Evolutionary conservation across 2,113 vertebrate genomes (phyloP), one percentile per base, ranked within the genome.

Genomic region (Pseudorhombus dupliciocellatus): DNA sequence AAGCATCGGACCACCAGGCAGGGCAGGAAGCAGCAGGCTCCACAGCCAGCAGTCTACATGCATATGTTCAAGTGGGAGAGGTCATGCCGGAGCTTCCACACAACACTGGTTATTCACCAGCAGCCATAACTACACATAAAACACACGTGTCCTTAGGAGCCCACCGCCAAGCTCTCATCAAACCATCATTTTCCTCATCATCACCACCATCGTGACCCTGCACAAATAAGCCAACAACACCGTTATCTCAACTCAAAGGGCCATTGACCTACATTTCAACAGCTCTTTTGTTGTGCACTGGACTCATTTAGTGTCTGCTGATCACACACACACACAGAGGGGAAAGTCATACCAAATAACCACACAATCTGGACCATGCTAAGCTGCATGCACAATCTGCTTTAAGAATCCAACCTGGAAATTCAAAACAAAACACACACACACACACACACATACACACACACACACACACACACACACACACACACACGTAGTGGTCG

Each of bases 231-330:
- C 74, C 62, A 70, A 80, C 66, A 80, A 55, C 66, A 62, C 68
- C 53, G 70, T 84, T 86, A 87, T 83, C 62, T 66, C 62, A 71
- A 77, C 81, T 77, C 66, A 81, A 84, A 86, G 81, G 80, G 59
- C 73, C 84, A 83, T 11, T 86, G 87, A 89, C 85, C 88, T 78
- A 88, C 75, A 90, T 90, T 81, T 81, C 70, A 81, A 70, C 82
- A 82, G 72, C 79, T 78, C 78, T 81, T 75, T 88, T 88, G 88
- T 87, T 84, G 70, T 73, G 52, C 70, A 65, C 24, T 78, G 53
- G 58, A 72, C 68, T 75, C 73, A 53, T 21, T 78, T n/a, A 52
- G 51, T 63, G 65, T 79, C 73, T 80, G 70, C 65, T 73, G 70
- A 79, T 72, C 59, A 65, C 73, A 71, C 15, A 54, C 68, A 70